These are phyloP conservation scores for Pachypeltis micranthus DNA, from an alignment of 1,140 invertebrate genomes.

Conservation along the genomic window DNA sequence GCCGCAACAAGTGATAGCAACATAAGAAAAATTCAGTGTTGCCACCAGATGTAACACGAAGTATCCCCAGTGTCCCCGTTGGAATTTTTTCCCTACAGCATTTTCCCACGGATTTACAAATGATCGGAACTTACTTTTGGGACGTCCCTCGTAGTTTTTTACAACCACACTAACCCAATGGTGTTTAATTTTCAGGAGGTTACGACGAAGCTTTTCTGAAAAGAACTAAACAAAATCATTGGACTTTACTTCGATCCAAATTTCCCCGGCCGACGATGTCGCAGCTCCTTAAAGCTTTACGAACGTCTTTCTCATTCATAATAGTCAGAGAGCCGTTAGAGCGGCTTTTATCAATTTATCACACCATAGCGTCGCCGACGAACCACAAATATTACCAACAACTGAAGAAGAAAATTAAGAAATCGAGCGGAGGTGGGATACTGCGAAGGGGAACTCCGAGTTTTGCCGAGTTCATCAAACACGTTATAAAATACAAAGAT, in stretches of 20 bases:
- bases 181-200: constrained; percentile 26
- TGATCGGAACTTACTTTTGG: too few relatives aligned
- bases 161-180: too few relatives aligned
- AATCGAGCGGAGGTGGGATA: neutral
- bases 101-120: too few relatives aligned
- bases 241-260: constrained; percentile 54
- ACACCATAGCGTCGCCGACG: constrained; percentile 58
- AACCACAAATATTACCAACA: constrained; percentile 28
- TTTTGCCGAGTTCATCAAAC: constrained; percentile 64
- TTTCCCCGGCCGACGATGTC: constrained; percentile 60
- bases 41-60: too few relatives aligned
- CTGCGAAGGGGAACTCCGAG: constrained; percentile 36
- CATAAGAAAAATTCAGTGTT: too few relatives aligned
- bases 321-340: constrained; percentile 85
- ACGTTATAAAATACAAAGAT: constrained; percentile 52
- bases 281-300: constrained; percentile 48
- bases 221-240: constrained; percentile 28
- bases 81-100: too few relatives aligned
- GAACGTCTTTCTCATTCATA: constrained; percentile 60
- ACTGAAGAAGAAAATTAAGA: constrained; percentile 24
- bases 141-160: too few relatives aligned
- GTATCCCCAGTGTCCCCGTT: too few relatives aligned
- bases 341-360: constrained; percentile 77
- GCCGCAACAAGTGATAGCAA: too few relatives aligned
- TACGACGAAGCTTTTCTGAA: constrained; percentile 28